Evolutionary conservation across 2,888 invertebrate species (phyloP), one percentile per base, ranked within the genome.

Genomic region (Strigamia maritima): DNA sequence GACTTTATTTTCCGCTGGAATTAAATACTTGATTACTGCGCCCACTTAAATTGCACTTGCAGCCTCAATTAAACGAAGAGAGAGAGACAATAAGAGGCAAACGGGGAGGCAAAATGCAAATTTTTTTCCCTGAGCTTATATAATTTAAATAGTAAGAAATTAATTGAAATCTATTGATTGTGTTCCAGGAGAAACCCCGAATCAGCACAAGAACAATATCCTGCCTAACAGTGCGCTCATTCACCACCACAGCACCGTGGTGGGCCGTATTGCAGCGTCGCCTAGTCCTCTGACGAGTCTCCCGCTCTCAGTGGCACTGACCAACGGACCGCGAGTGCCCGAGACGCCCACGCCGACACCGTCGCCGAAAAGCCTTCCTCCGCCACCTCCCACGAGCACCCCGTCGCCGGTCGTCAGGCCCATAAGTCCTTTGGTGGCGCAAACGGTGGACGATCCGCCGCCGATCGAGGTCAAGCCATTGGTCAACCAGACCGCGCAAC

Each of bases 111-210:
- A n/a, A n/a, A n/a, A n/a, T n/a, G n/a, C n/a, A n/a, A n/a, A n/a
- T n/a, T n/a, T n/a, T n/a, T n/a, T n/a, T n/a, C n/a, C n/a, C n/a
- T n/a, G n/a, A n/a, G n/a, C n/a, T n/a, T n/a, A n/a, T n/a, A n/a
- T n/a, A n/a, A n/a, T n/a, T n/a, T n/a, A n/a, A n/a, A n/a, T n/a
- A n/a, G n/a, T n/a, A 31, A 4, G 31, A 31, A 31, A 31, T 6
- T 31, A 31, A 31, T 31, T 31, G 31, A 31, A 31, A 6, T 79
- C 44, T 28, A 31, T 75, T 31, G n/a, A n/a, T 75, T 24, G 54
- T 40, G 1, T 24, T 79, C 80, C 1, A 80, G 80, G 80, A 28
- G 80, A 80, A 80, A 79, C 74, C 40, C n/a, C 80, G 31, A 80
- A 80, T 75, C 80, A 80, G 38, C 79, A 28, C 74, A 35, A 54